phyloP scores from a whole-genome alignment of 2,888 invertebrate species.

The Lithodes maja region DNA sequence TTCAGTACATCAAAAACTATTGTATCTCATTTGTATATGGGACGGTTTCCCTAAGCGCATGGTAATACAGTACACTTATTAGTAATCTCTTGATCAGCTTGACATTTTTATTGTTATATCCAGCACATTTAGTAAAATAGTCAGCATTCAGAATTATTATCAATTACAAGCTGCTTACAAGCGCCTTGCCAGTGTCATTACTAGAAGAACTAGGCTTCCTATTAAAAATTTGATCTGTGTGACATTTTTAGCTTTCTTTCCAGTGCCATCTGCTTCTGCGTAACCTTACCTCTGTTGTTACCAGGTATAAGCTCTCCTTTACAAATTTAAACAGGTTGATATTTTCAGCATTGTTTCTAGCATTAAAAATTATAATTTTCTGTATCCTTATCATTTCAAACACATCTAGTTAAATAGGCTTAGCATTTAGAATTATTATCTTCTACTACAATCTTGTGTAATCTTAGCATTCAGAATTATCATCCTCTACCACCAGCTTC shows the following conservation, averaged over 20 bases:
- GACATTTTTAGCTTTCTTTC: too few relatives aligned
- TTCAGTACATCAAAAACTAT: constrained; percentile 31
- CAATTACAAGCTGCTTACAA: too few relatives aligned
- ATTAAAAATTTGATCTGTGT: too few relatives aligned
- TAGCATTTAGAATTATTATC: constrained; percentile 74
- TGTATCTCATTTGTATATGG: constrained; percentile 47
- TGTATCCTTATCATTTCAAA: too few relatives aligned
- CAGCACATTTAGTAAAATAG: constrained; percentile 16
- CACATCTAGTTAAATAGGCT: not conserved
- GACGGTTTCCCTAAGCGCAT: constrained; percentile 59
- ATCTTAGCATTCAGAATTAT: constrained; percentile 65
- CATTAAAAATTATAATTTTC: too few relatives aligned
- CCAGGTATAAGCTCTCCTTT: too few relatives aligned
- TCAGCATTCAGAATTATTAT: not conserved
- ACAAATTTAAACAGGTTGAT: too few relatives aligned
- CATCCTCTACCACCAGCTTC: constrained; percentile 88
- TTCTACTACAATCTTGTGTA: constrained; percentile 83
- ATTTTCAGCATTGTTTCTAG: too few relatives aligned
- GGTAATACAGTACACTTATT: constrained; percentile 23
- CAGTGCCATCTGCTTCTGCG: too few relatives aligned
- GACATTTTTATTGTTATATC: constrained; percentile 25
- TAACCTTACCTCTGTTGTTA: too few relatives aligned
- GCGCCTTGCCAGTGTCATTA: too few relatives aligned
- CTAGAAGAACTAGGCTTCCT: too few relatives aligned
- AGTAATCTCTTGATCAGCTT: constrained; percentile 15